Evolutionary conservation across 2,113 vertebrate genomes (phyloP).

Genomic region (Hippocampus barbouri): DNA sequence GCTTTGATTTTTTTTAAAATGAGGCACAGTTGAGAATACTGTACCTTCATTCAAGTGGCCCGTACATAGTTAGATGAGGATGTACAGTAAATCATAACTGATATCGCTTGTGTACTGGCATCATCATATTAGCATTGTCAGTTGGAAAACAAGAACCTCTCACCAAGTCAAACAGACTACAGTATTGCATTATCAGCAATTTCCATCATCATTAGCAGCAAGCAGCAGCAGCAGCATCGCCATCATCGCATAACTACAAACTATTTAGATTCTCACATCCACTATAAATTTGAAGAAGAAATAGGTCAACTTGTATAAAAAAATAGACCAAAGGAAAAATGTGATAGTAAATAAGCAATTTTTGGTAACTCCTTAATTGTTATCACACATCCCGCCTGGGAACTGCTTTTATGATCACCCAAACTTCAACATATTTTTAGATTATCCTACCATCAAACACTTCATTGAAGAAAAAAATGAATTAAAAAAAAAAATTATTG

Average conservation of each 20-base stretch:
- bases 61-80: slow-evolving; percentile 11
- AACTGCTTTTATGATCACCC: too few relatives aligned
- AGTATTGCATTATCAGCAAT: background rate
- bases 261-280: too few relatives aligned
- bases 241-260: too few relatives aligned
- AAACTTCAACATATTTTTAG: too few relatives aligned
- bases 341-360: background rate
- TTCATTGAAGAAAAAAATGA: too few relatives aligned
- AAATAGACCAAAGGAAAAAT: background rate
- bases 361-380: too few relatives aligned
- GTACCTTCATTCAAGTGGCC: slow-evolving; percentile 36
- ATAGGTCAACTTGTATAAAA: background rate
- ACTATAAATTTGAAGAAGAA: too few relatives aligned
- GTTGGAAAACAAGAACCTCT: background rate
- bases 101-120: background rate
- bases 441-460: background rate
- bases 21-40: slow-evolving; percentile 39
- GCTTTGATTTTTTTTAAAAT: slow-evolving; percentile 37
- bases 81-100: background rate
- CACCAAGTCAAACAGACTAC: background rate
- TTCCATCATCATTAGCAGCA: background rate
- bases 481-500: too few relatives aligned
- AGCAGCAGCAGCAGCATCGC: too few relatives aligned
- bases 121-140: background rate
- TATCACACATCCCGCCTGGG: too few relatives aligned